Evolutionary conservation across 2,113 vertebrate genomes (phyloP), one percentile per base, ranked within the genome.

Genomic region (Anarhynchus alexandrinus): DNA sequence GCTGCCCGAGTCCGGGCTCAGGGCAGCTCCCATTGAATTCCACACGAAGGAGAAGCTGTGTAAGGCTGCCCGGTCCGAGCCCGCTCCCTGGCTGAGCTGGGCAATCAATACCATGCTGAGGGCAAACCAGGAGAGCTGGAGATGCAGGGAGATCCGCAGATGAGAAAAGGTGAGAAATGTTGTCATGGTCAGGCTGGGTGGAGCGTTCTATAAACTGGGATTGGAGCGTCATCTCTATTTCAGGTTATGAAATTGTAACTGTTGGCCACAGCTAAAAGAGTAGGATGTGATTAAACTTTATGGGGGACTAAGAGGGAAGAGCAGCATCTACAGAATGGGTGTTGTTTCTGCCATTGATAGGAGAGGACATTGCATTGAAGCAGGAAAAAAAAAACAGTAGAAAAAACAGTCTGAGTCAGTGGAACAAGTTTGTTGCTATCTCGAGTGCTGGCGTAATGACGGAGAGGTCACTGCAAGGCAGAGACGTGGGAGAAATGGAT

Each of bases 381-480:
- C 3, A 10, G 38, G 42, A 3, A 25, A 5, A 15, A 20, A 11
- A 29, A 54, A 4, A 1, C 29, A 27, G 61, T 10, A 51, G 40
- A 8, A 77, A 71, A 90, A 21, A 0, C 59, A n/a, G 12, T 0
- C 18, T 5, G 61, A 40, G 58, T 27, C 51, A 29, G 4, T 5
- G 67, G 51, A 42, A 55, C 2, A 47, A 8, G 26, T 22, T 11
- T 19, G 49, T 27, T n/a, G 43, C 27, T 16, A 6, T 15, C 30
- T 2, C 14, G 57, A 17, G 10, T 23, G 2, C 11, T 5, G 52
- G 47, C 15, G 5, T 9, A 8, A 22, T 3, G 27, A 20, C 4
- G n/a, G 81, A 55, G 61, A 20, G 62, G 67, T 54, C 61, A 32
- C 34, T 5, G 49, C 25, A 6, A 57, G 73, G 66, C 61, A 49